These are phyloP conservation scores for Alfaro cultratus DNA, from an alignment of 2,797 vertebrate genomes.

Conservation along the genomic window DNA sequence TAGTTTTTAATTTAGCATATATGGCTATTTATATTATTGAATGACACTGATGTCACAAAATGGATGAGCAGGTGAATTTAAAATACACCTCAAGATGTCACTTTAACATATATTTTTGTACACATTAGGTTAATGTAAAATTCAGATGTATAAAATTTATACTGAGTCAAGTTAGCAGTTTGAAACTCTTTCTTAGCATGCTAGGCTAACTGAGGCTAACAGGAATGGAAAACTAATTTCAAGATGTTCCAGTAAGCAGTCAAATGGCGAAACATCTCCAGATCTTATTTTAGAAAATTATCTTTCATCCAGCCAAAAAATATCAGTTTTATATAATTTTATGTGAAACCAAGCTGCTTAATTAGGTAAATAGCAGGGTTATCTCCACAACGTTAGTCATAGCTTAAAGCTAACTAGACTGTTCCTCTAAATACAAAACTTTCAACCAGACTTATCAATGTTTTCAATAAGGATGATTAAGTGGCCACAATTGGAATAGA, in stretches of 20 bases:
- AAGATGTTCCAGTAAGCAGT: neutral
- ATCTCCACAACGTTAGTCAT: neutral
- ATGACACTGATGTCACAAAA: slow-evolving; percentile 6
- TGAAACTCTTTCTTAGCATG: neutral
- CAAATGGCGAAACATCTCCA: neutral
- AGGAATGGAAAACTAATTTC: neutral
- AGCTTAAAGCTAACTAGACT: neutral
- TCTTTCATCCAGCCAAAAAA: neutral
- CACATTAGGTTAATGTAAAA: neutral
- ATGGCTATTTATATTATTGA: neutral
- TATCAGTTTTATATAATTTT: neutral
- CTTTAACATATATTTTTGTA: slow-evolving; percentile 16
- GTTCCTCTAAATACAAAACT: neutral
- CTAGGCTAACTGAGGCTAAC: slow-evolving; percentile 7
- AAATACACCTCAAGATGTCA: slow-evolving; percentile 12
- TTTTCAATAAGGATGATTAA: neutral
- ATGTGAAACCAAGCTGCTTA: neutral
- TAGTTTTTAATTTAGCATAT: neutral
- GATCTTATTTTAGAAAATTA: neutral
- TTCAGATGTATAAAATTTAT: slow-evolving; percentile 6
- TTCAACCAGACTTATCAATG: neutral
- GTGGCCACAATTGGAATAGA: neutral
- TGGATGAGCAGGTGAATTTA: slow-evolving; percentile 1
- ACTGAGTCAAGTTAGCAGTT: neutral
- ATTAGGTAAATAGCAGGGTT: neutral